Conservation (phyloP, 2,113 vertebrate species). For the Chamaetylas fuelleborni region DNA sequence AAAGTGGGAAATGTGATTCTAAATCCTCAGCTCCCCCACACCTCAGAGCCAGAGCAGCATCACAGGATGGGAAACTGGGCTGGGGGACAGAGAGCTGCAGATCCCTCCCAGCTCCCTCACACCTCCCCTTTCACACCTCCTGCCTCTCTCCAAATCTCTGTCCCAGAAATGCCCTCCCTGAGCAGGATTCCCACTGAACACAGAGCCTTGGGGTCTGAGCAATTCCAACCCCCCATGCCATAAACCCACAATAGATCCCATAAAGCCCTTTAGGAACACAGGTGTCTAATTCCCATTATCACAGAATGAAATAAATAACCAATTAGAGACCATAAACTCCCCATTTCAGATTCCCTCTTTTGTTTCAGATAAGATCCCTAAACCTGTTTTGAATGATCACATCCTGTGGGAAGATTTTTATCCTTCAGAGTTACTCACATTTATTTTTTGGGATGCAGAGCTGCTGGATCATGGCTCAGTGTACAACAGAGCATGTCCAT, state of each 20-base stretch:
- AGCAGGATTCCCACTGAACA: background rate
- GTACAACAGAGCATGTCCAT: background rate
- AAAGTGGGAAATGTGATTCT: background rate
- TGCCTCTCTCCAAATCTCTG: background rate
- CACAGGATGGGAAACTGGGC: background rate
- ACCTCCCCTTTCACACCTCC: background rate
- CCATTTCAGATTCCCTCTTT: background rate
- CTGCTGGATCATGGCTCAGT: background rate
- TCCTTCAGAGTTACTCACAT: background rate
- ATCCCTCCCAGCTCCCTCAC: background rate
- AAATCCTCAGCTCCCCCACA: background rate
- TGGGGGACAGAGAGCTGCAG: background rate
- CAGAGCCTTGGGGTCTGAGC: background rate
- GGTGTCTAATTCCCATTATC: background rate
- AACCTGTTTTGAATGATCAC: background rate
- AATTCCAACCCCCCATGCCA: background rate
- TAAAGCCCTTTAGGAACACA: background rate
- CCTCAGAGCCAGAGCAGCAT: background rate
- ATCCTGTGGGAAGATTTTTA: background rate
- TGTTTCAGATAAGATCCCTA: background rate
- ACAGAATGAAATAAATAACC: background rate
- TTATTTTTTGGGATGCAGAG: background rate
- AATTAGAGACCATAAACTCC: background rate
- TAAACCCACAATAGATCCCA: background rate
- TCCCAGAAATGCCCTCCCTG: accelerated